Percentiles rank a stretch among this genome's conserved stretches.
Conservation (phyloP, 1,140 invertebrate species). For the Catajapyx aquilonaris region DNA sequence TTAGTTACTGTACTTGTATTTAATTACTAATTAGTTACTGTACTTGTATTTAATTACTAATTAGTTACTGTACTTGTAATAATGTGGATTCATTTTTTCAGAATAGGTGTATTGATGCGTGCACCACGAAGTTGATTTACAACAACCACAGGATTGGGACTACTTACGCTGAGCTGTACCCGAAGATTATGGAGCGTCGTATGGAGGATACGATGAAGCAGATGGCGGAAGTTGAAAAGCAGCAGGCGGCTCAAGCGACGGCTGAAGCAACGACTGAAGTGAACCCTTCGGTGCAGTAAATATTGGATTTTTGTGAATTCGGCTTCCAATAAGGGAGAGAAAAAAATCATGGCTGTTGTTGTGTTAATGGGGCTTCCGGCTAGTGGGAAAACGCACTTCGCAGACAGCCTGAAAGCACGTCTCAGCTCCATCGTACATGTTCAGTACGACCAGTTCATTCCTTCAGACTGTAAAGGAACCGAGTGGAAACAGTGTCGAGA, state of each 20-base stretch:
- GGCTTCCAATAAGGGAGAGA: background rate
- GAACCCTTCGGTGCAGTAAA: background rate
- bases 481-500: slow-evolving; percentile 6
- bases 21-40: no score
- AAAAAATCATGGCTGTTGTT: slow-evolving; percentile 12
- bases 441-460: slow-evolving; percentile 17
- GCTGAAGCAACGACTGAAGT: background rate
- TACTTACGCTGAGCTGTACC: no score
- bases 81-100: no score
- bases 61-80: no score
- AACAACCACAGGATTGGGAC: no score
- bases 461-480: slow-evolving; percentile 11
- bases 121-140: no score
- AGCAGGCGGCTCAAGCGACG: slow-evolving; percentile 1
- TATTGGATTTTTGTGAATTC: background rate
- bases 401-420: slow-evolving; percentile 8
- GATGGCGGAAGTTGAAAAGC: no score
- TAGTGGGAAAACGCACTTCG: slow-evolving; percentile 17
- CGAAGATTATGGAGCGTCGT: no score
- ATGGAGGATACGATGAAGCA: no score
- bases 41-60: no score
- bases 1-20: no score
- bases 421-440: slow-evolving; percentile 8
- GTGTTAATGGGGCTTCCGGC: slow-evolving; percentile 18
- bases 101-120: no score